Evolutionary conservation across 2,113 vertebrate genomes (phyloP).

Genomic region (Syngnathus typhle): DNA sequence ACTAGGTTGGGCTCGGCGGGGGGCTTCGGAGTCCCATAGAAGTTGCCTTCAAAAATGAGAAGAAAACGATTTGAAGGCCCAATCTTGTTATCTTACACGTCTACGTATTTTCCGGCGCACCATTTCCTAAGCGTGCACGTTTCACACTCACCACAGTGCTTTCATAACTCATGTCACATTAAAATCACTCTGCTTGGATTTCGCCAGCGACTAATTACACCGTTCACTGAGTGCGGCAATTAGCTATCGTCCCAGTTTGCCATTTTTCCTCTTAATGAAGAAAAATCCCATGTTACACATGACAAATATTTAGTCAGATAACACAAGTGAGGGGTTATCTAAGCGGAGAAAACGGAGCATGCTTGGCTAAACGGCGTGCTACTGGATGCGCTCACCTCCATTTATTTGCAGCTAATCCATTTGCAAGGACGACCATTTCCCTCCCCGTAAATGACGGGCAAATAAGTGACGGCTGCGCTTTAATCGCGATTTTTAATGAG

Average conservation of each 20-base stretch:
- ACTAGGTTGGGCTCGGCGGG: conserved; percentile 65
- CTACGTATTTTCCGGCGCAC: conserved; percentile 14
- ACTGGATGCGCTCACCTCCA: conserved; percentile 28
- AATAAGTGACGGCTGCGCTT: conserved; percentile 32
- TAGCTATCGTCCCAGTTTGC: conserved; percentile 42
- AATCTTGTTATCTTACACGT: not conserved
- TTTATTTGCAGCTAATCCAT: conserved; percentile 31
- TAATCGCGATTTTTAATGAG: conserved; percentile 53
- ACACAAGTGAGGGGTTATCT: conserved; percentile 16
- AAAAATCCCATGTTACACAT: conserved; percentile 42
- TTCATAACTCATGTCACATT: conserved; percentile 56
- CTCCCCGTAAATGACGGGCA: conserved; percentile 32
- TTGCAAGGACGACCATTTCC: conserved; percentile 51
- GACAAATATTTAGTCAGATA: conserved; percentile 53
- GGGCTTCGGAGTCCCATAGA: conserved; percentile 86
- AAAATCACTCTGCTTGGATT: conserved; percentile 52
- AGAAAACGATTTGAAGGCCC: not conserved
- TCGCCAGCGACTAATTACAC: conserved; percentile 61
- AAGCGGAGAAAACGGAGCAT: not conserved
- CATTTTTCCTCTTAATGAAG: conserved; percentile 36
- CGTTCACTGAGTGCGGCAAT: conserved; percentile 67
- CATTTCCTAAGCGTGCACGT: conserved; percentile 18
- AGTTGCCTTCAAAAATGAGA: conserved; percentile 73
- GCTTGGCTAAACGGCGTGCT: conserved; percentile 36
- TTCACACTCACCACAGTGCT: conserved; percentile 24